Base-by-base conservation (phyloP, 1,140 invertebrate genomes). In the Tetraneura akinire region DNA sequence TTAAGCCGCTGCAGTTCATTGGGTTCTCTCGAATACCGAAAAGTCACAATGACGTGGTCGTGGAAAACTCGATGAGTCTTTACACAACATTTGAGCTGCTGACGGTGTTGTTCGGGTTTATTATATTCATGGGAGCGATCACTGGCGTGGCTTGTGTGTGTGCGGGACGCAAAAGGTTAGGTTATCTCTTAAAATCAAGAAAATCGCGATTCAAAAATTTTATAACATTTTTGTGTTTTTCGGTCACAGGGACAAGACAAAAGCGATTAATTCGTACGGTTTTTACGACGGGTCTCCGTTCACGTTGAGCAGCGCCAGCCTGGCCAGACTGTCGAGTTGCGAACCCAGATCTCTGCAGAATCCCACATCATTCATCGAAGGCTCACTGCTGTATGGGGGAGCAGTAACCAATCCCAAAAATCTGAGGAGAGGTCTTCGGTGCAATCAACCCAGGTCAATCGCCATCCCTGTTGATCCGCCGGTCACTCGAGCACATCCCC, bases 81-180 rank as follows among this genome's bases (percentile, higher is more conserved):
- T 68, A 80, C n/a, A 80, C 78, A 13, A 80, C 60, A 6, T 49
- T 68, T 14, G 78, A 70, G 42, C 26, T 68, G 26, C 8, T 68
- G 23, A 70, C 64, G 1, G 78, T 80, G 45, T 26, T 92, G 0
- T 87, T 95, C 1, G 92, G 91, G 23, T 91, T 91, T 66, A 87
- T 94, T 53, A 90, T 95, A 45, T 93, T 94, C 84, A 84, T 94
- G 29, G 93, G 92, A 11, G 92, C 92, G 1, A 86, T 92, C 23
- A 88, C 91, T 0, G 91, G 92, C 0, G 91, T 92, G 3, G 88
- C 94, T n/a, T 93, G 92, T 82, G 89, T 93, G 73, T 87, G 91
- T 9, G 62, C 74, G 21, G 74, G 74, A 45, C 74, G 74, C n/a
- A 78, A 57, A 42, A 78, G 37, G 74, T 78, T n/a, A 37, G 5